Percentiles rank a stretch among this genome's conserved stretches.
These are phyloP conservation scores for Noctilio leporinus DNA, from an alignment of 2,113 vertebrate species.

Conservation along the genomic window DNA sequence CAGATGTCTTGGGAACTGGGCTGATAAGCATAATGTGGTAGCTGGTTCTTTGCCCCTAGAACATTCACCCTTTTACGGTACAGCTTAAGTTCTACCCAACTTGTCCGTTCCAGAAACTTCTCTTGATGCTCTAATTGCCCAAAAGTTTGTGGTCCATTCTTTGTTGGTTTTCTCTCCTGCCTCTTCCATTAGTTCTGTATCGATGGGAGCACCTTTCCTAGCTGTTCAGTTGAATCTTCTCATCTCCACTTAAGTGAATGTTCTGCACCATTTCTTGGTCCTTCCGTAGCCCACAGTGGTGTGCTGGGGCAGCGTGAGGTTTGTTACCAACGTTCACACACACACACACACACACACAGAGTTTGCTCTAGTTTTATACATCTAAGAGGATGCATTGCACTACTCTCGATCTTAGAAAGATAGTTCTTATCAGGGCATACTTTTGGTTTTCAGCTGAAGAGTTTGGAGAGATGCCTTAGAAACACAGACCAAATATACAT, in stretches of 20 bases:
- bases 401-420: background rate
- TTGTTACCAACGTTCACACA: background rate
- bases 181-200: background rate
- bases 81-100: background rate
- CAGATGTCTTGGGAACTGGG: background rate
- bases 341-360: background rate
- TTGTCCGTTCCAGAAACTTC: background rate
- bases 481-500: background rate
- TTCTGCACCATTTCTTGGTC: background rate
- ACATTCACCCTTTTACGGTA: background rate
- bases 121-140: background rate
- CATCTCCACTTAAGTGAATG: background rate
- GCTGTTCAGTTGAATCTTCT: background rate
- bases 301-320: background rate
- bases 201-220: background rate
- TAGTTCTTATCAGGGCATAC: background rate
- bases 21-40: background rate
- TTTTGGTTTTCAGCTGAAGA: background rate
- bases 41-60: background rate
- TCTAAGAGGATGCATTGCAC: background rate
- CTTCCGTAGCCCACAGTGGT: background rate
- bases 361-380: background rate
- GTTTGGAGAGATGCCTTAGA: background rate
- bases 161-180: constrained; percentile 1
- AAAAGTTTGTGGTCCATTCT: background rate